These are phyloP conservation scores for Alexandromys oeconomus DNA, from an alignment of 2,797 vertebrate genomes.

Conservation along the genomic window DNA sequence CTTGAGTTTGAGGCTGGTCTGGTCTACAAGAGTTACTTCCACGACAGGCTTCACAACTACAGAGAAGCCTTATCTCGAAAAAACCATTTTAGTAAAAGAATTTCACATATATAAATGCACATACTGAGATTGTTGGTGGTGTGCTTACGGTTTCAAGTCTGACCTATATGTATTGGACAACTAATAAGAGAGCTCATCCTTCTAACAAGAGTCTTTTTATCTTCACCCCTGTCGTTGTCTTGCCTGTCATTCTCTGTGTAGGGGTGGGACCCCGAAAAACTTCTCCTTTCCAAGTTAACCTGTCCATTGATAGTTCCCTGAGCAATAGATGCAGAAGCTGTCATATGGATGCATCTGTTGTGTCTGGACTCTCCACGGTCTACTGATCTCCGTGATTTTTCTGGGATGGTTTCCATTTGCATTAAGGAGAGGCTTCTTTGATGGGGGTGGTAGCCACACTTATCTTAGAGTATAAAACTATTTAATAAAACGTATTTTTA, in stretches of 20 bases:
- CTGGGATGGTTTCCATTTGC: background rate
- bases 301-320: background rate
- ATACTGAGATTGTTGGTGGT: background rate
- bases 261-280: background rate
- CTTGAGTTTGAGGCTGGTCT: rapidly evolving
- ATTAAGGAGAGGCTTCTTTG: background rate
- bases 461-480: background rate
- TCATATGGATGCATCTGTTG: background rate
- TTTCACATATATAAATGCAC: background rate
- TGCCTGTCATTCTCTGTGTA: background rate
- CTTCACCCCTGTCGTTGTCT: background rate
- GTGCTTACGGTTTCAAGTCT: background rate
- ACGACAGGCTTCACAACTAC: too few relatives aligned
- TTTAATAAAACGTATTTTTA: background rate
- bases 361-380: too few relatives aligned
- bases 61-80: too few relatives aligned
- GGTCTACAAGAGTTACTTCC: too few relatives aligned
- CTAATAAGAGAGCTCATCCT: background rate
- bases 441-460: too few relatives aligned
- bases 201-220: background rate
- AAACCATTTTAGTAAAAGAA: too few relatives aligned
- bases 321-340: background rate
- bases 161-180: too few relatives aligned
- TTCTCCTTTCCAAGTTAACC: background rate
- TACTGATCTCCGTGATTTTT: background rate